Evolutionary conservation across 2,113 vertebrate species (phyloP).

Genomic region (Neolamprologus sp.): DNA sequence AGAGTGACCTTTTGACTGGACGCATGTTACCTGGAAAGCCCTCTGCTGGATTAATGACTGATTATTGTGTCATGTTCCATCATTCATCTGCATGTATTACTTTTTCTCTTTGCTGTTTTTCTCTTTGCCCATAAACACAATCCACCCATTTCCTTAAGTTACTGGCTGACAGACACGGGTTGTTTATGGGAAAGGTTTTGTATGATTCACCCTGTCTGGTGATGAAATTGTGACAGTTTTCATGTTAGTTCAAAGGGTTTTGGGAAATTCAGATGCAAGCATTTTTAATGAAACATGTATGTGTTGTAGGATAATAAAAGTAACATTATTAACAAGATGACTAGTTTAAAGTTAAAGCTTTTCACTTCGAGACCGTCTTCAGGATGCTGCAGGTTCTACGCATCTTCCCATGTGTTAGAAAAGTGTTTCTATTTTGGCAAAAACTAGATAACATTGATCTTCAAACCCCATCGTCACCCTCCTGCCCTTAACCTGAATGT

Average conservation of each 20-base stretch:
- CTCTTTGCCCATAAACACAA: not conserved
- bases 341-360: not conserved
- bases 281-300: not conserved
- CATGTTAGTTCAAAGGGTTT: not conserved
- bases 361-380: accelerated
- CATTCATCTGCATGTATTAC: conserved; percentile 7
- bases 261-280: not conserved
- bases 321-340: not conserved
- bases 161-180: not conserved
- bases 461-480: conserved; percentile 21
- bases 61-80: conserved; percentile 27
- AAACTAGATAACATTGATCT: not conserved
- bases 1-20: not conserved
- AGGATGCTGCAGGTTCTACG: not conserved
- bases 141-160: not conserved
- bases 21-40: conserved; percentile 17
- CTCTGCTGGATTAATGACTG: conserved; percentile 22
- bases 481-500: conserved; percentile 56
- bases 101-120: not conserved
- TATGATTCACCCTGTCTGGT: not conserved
- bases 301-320: accelerated
- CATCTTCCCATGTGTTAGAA: not conserved
- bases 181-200: not conserved
- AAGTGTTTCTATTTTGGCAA: not conserved
- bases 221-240: not conserved